Evolutionary conservation across 2,113 vertebrate species (phyloP).

Genomic region (Apteryx mantelli): DNA sequence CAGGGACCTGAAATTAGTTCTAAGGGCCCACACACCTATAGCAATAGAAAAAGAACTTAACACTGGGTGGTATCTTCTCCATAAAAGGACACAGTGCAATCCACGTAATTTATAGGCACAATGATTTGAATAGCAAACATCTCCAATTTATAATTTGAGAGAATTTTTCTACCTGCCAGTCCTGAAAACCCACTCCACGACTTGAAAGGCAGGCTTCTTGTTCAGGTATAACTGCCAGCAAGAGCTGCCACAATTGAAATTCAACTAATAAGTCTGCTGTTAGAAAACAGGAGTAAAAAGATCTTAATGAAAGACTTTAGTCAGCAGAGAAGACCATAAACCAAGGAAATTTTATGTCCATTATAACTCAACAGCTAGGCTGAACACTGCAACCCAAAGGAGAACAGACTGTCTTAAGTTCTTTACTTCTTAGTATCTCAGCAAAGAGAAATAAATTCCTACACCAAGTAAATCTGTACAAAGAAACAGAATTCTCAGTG

Average conservation of each 20-base stretch:
- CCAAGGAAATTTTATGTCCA: neutral
- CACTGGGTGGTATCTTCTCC: neutral
- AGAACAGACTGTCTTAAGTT: neutral
- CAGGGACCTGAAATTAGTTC: neutral
- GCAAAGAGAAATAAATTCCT: neutral
- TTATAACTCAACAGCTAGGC: neutral
- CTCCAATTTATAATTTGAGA: neutral
- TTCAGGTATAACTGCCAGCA: neutral
- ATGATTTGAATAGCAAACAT: neutral
- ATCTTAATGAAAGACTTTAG: neutral
- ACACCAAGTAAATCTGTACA: neutral
- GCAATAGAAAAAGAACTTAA: neutral
- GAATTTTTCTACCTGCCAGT: neutral
- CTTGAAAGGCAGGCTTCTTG: neutral
- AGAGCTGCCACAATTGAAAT: neutral
- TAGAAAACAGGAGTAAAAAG: neutral
- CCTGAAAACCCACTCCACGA: constrained; percentile 22
- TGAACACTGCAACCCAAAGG: neutral
- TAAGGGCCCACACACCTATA: fast-evolving
- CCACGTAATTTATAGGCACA: neutral
- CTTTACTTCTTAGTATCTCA: neutral
- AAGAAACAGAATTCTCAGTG: neutral
- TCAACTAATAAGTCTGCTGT: neutral
- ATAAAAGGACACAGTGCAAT: neutral
- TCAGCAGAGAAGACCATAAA: neutral